Percentiles rank a stretch among this genome's conserved stretches.
Conservation (phyloP, 1,140 invertebrate genomes). For the Cotesia typhae region DNA sequence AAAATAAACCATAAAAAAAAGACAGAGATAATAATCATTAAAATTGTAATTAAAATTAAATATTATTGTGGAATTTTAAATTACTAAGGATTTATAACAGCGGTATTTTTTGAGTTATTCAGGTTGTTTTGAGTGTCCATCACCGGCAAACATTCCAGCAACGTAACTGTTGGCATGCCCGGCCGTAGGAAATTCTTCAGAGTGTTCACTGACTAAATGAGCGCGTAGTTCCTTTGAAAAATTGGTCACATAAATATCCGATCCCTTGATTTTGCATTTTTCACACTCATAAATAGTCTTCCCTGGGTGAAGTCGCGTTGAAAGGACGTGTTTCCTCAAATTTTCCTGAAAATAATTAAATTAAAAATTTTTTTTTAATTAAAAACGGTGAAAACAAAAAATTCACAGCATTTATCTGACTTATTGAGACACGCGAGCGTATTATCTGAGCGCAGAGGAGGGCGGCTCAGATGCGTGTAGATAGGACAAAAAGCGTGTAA, state of each 20-base stretch:
- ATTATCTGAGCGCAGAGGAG: not conserved
- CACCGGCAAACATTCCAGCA: conserved; percentile 58
- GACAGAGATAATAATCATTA: not conserved
- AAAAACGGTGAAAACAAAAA: not conserved
- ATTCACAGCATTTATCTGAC: no score
- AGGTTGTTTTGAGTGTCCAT: conserved; percentile 19
- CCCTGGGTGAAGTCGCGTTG: conserved; percentile 80
- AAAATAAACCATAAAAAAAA: not conserved
- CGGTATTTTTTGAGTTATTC: conserved; percentile 17
- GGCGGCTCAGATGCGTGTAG: not conserved
- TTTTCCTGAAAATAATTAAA: conserved; percentile 74
- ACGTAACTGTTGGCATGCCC: conserved; percentile 61
- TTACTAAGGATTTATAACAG: not conserved
- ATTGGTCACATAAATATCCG: conserved; percentile 69
- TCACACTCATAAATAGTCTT: conserved; percentile 81
- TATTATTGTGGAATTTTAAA: conserved; percentile 19
- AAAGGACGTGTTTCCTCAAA: conserved; percentile 84
- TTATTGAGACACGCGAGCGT: no score
- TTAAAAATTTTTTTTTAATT: conserved; percentile 17
- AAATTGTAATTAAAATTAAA: not conserved
- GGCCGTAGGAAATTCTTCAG: conserved; percentile 60
- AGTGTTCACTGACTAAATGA: conserved; percentile 72
- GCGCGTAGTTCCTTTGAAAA: conserved; percentile 73
- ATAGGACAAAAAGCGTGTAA: conserved; percentile 43
- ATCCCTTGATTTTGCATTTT: conserved; percentile 62